A percentile compares a stretch with the other conserved stretches of the same genome.
Evolutionary conservation across 2,888 invertebrate genomes (phyloP).

Genomic region (Saturnia pavonia): DNA sequence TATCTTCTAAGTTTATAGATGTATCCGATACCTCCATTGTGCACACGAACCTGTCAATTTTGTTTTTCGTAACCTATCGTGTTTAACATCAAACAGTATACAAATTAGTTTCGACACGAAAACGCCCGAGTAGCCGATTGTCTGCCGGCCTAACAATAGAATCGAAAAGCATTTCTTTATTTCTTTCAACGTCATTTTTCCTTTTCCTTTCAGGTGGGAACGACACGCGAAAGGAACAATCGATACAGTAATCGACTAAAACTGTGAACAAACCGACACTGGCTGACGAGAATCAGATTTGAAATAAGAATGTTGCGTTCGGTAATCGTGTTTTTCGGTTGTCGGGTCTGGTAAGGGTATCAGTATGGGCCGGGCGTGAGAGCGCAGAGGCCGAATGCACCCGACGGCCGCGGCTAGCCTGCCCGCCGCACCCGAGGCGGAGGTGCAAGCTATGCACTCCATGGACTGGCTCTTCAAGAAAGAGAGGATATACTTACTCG

Average conservation of each 20-base stretch:
- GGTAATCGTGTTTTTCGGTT: slow-evolving; percentile 31
- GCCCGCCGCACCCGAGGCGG: slow-evolving; percentile 92
- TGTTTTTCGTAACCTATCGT: slow-evolving; percentile 68
- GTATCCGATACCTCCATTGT: not conserved
- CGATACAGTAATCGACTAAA: slow-evolving; percentile 35
- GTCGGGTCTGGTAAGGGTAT: slow-evolving; percentile 34
- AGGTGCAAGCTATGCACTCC: slow-evolving; percentile 96
- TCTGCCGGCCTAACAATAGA: slow-evolving; percentile 61
- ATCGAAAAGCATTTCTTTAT: slow-evolving; percentile 64
- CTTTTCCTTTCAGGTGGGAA: slow-evolving; percentile 70
- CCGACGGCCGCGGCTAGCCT: slow-evolving; percentile 87
- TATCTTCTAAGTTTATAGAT: not conserved
- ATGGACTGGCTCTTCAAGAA: slow-evolving; percentile 99
- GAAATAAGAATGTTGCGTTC: slow-evolving; percentile 32
- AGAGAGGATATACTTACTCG: slow-evolving; percentile 95
- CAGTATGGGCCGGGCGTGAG: slow-evolving; percentile 67
- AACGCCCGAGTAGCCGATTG: slow-evolving; percentile 66
- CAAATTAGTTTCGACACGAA: slow-evolving; percentile 81
- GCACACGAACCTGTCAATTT: slow-evolving; percentile 24
- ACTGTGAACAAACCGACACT: slow-evolving; percentile 18
- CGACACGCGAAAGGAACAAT: slow-evolving; percentile 66
- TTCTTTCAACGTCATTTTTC: slow-evolving; percentile 64
- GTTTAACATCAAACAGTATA: slow-evolving; percentile 65
- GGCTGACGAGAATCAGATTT: slow-evolving; percentile 17
- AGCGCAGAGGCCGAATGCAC: slow-evolving; percentile 85